These are phyloP conservation scores for Drosophila nigromelanica DNA, from an alignment of 1,140 invertebrate genomes.

Conservation along the genomic window DNA sequence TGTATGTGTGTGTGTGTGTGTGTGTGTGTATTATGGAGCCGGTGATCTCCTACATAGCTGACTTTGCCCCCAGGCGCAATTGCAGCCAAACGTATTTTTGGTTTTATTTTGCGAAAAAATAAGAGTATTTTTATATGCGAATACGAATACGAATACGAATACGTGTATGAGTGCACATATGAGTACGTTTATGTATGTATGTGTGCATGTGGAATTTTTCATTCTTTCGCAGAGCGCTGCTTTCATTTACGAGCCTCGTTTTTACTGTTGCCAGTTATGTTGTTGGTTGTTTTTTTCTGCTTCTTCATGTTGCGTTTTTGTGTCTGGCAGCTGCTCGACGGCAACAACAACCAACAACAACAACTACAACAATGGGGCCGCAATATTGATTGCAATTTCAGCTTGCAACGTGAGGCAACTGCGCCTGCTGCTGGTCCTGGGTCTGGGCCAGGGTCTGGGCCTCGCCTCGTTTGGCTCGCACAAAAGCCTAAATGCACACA, in stretches of 20 bases:
- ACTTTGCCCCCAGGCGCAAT: constrained; percentile 1
- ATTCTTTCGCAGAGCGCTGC: constrained; percentile 44
- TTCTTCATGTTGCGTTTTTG: constrained; percentile 62
- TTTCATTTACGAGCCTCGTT: constrained; percentile 76
- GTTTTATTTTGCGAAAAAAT: constrained; percentile 19
- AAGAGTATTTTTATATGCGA: constrained; percentile 17
- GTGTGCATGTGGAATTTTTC: constrained; percentile 35
- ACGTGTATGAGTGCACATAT: neutral
- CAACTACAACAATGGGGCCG: constrained; percentile 37
- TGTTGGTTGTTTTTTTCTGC: constrained; percentile 26
- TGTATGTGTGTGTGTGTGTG: neutral
- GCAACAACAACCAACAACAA: constrained; percentile 47
- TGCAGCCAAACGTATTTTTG: constrained; percentile 11
- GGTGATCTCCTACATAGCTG: neutral
- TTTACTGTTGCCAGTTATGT: constrained; percentile 73
- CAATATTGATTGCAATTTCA: constrained; percentile 79
- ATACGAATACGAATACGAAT: constrained; percentile 6
- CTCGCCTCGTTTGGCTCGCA: constrained; percentile 52
- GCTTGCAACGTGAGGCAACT: constrained; percentile 52
- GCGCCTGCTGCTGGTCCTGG: constrained; percentile 38
- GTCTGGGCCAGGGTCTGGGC: constrained; percentile 29
- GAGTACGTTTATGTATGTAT: neutral
- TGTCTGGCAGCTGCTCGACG: constrained; percentile 76
- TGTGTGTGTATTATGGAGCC: constrained; percentile 7
- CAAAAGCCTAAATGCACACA: constrained; percentile 80